Evolutionary conservation across 1,140 invertebrate species (phyloP).

Genomic region (Platyscapa corneri): DNA sequence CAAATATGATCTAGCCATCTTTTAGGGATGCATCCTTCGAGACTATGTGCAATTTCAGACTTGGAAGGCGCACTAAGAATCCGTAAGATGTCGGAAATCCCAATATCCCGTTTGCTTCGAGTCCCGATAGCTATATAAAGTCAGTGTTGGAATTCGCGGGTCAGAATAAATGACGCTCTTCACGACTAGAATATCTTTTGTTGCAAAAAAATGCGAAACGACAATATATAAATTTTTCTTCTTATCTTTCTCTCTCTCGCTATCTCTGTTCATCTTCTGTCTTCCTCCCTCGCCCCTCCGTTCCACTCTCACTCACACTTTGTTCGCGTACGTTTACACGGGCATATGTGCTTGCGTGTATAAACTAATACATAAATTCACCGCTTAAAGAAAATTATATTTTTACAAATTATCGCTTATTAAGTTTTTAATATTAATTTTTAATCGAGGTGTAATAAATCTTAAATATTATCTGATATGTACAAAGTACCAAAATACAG

Average conservation of each 20-base stretch:
- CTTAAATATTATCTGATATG: too few species aligned
- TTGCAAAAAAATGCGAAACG: conserved; percentile 22
- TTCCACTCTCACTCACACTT: too few species aligned
- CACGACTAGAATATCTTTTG: conserved; percentile 15
- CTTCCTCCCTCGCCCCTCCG: background rate
- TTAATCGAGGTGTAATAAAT: too few species aligned
- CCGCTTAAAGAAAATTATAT: too few species aligned
- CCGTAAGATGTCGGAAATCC: conserved; percentile 40
- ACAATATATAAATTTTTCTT: background rate
- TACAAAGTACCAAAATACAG: too few species aligned
- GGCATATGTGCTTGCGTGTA: too few species aligned
- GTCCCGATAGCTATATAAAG: conserved; percentile 14
- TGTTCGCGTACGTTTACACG: too few species aligned
- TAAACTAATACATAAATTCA: too few species aligned
- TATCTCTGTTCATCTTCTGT: background rate
- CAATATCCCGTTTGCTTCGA: conserved; percentile 39
- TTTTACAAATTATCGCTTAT: too few species aligned
- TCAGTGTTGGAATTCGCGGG: conserved; percentile 9
- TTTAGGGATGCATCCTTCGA: conserved; percentile 21
- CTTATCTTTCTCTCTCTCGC: background rate
- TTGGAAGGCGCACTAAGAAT: conserved; percentile 27
- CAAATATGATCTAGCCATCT: background rate
- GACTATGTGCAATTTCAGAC: conserved; percentile 35
- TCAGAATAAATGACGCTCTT: conserved; percentile 20
- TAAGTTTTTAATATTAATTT: too few species aligned